Base-by-base conservation (phyloP, 2,888 invertebrate genomes). In the Tribolium freemani region DNA sequence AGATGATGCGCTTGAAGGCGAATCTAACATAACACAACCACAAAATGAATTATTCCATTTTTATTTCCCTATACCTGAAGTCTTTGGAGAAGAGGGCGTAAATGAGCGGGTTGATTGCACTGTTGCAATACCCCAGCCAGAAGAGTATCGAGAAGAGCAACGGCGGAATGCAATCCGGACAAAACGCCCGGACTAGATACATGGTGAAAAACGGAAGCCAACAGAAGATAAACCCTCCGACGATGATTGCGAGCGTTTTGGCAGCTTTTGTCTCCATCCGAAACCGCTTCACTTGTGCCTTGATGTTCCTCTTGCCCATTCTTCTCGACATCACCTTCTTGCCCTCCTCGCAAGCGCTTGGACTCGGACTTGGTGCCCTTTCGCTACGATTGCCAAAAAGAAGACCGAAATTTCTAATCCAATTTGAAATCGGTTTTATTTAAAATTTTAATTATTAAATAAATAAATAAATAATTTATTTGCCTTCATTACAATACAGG, bases 151-250 rank as follows among this genome's bases (percentile, higher is more conserved):
- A 95, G 88, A 97, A 97, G 68, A 96, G 89, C 69, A 96, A 88
- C 0, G 93, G 93, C 75, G 94, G 92, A 45, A 97, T 95, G 86
- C 96, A 96, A 73, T 93, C 90, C 50, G 91, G 92, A 84, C 95
- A 96, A 85, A 96, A 97, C 0, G 96, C 97, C 8, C 96, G 90
- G 67, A 97, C 91, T 56, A 97, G 90, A 86, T 98, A 98, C 88
- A 97, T 95, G 53, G 96, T 96, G 88, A 98, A 97, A 89, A 98
- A 98, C 0, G 98, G 98, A 69, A 97, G 90, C 98, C 98, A 99
- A 87, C 98, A 99, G 82, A 95, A 91, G 68, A 98, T 96, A 88
- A 99, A 99, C 53, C 97, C 95, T 0, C 98, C 98, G 2, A 99
- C 98, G 76, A 99, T 98, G 77, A 99, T 97, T 73, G 96, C 98